A percentile compares a stretch with the other conserved stretches of the same genome.
Conservation (phyloP, 2,888 invertebrate genomes). For the Sphaeridia pumilis region DNA sequence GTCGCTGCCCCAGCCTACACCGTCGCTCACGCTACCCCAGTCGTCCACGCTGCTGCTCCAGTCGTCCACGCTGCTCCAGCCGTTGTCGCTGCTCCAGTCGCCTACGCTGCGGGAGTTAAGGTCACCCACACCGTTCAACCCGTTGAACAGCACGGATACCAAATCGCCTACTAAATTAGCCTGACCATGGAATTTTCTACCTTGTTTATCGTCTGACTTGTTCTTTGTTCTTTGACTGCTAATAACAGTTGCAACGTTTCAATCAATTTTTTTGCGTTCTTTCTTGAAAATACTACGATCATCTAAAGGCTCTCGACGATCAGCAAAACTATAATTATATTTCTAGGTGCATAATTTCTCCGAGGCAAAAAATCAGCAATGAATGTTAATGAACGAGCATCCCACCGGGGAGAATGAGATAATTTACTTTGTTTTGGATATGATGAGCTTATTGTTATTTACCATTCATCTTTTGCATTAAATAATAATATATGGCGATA, state of each 20-base stretch:
- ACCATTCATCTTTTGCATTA: conserved; percentile 1
- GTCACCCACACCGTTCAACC: conserved; percentile 31
- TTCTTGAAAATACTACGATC: not conserved
- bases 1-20: conserved; percentile 16
- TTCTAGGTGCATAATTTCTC: not conserved
- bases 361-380: not conserved
- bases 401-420: conserved; percentile 1
- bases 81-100: conserved; percentile 18
- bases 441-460: conserved; percentile 4
- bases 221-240: not conserved
- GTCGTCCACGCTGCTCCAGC: conserved; percentile 11
- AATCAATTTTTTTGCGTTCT: not conserved
- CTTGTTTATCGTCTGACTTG: not conserved
- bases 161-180: conserved; percentile 32
- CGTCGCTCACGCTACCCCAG: conserved; percentile 14
- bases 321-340: not conserved
- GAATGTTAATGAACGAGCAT: not conserved
- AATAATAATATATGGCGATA: conserved; percentile 3
- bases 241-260: not conserved
- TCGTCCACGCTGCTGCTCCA: conserved; percentile 11
- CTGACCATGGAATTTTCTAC: not conserved
- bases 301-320: too few species aligned
- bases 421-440: conserved; percentile 1
- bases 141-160: conserved; percentile 37
- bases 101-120: conserved; percentile 28